Conservation (phyloP, 2,113 vertebrate genomes). For the Clarias batrachus region DNA sequence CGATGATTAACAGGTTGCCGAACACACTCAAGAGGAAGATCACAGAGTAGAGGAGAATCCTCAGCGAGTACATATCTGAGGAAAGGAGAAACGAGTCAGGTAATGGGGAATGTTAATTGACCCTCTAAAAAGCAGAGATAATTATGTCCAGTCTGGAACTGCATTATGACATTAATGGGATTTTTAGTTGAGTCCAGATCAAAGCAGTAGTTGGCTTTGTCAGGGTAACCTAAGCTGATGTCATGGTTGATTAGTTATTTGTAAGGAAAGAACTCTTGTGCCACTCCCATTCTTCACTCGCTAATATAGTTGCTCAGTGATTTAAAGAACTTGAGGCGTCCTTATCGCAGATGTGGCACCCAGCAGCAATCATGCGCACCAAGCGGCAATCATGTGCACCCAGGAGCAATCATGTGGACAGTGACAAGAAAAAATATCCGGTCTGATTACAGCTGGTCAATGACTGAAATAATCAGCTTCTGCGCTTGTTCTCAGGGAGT, state of each 20-base stretch:
- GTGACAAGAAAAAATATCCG: background rate
- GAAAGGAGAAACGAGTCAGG: conserved; percentile 20
- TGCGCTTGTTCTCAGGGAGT: background rate
- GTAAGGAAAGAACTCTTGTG: background rate
- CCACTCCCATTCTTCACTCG: background rate
- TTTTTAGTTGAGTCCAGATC: background rate
- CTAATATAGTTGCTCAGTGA: background rate
- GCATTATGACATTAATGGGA: background rate
- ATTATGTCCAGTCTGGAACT: background rate
- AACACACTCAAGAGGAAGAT: conserved; percentile 88
- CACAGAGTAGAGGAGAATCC: conserved; percentile 82
- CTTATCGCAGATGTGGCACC: background rate
- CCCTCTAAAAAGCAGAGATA: background rate
- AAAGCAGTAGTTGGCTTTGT: background rate
- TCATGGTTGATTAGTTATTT: background rate
- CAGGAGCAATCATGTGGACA: conserved; percentile 4
- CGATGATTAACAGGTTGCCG: conserved; percentile 86
- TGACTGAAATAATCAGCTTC: conserved; percentile 29
- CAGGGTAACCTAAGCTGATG: background rate
- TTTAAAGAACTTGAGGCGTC: background rate
- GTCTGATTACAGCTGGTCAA: conserved; percentile 15
- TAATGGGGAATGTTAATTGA: background rate
- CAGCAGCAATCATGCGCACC: conserved; percentile 3
- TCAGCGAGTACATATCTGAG: conserved; percentile 80
- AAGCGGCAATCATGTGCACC: background rate